phyloP scores from a whole-genome alignment of 1,140 invertebrate species.

The Aphaenogaster ashmeadi region DNA sequence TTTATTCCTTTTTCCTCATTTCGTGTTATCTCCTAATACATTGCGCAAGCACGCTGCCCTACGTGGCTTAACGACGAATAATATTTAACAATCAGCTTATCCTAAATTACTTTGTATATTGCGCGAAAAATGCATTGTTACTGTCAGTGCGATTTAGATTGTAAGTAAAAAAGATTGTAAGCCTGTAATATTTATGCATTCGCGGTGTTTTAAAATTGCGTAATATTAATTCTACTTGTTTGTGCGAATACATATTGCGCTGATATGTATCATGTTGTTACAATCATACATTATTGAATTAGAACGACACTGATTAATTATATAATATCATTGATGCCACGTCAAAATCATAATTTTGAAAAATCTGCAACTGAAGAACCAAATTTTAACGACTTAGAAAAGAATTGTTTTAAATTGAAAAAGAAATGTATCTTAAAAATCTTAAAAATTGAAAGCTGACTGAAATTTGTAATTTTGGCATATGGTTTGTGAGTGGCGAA shows the following conservation, averaged over 20 bases:
- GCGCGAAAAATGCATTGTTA: constrained; percentile 2
- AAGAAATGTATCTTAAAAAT: background rate
- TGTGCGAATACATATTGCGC: background rate
- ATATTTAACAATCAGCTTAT: constrained; percentile 31
- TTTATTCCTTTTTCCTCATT: constrained; percentile 7
- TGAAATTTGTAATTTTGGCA: background rate
- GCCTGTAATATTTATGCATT: background rate
- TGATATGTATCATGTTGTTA: background rate
- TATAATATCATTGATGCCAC: background rate
- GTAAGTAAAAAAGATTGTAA: background rate
- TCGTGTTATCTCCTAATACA: constrained; percentile 33
- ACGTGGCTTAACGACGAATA: constrained; percentile 16
- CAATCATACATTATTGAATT: constrained; percentile 14
- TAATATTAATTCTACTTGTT: background rate
- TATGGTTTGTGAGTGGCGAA: background rate
- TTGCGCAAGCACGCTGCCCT: constrained; percentile 8
- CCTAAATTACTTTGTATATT: constrained; percentile 21
- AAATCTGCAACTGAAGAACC: background rate
- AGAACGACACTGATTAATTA: background rate
- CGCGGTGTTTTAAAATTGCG: background rate
- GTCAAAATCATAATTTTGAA: background rate
- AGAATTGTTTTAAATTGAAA: background rate
- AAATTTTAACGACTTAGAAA: background rate
- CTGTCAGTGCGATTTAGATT: background rate
- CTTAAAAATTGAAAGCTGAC: background rate